Conservation (phyloP, 2,797 vertebrate genomes). For the Sebastes itinus region DNA sequence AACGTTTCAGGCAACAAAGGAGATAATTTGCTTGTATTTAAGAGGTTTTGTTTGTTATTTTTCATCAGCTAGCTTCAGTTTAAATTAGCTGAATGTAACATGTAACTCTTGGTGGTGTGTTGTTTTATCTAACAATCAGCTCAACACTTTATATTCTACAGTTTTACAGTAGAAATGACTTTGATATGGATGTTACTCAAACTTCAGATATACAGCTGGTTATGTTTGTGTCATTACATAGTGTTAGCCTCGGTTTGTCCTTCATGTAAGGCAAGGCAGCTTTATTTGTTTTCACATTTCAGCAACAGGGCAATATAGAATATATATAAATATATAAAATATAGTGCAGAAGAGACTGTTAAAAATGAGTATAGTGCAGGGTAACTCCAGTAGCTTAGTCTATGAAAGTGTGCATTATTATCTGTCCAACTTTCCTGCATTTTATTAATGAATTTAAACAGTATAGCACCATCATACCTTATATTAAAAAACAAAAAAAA, state of each 20-base stretch:
- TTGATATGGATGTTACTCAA: not conserved
- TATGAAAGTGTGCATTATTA: too few relatives aligned
- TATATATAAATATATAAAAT: too few relatives aligned
- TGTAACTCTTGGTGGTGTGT: not conserved
- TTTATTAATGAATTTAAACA: too few relatives aligned
- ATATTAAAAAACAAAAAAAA: too few relatives aligned
- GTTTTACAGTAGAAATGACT: accelerated
- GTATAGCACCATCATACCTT: too few relatives aligned
- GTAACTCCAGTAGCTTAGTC: too few relatives aligned
- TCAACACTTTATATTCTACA: not conserved
- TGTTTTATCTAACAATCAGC: not conserved
- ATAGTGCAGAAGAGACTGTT: too few relatives aligned
- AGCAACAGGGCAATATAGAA: too few relatives aligned
- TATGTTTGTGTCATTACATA: not conserved
- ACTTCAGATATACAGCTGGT: not conserved
- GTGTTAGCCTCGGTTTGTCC: not conserved
- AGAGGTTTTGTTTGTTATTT: not conserved
- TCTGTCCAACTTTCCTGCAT: too few relatives aligned
- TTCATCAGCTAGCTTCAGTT: not conserved
- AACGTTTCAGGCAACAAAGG: not conserved
- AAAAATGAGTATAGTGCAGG: too few relatives aligned
- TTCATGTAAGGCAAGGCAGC: not conserved
- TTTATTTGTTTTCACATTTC: too few relatives aligned
- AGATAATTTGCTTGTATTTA: not conserved
- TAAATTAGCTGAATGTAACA: not conserved